Percentiles rank a stretch among this genome's conserved stretches.
Conservation (phyloP, 2,888 invertebrate species). For the Melieria omissa region DNA sequence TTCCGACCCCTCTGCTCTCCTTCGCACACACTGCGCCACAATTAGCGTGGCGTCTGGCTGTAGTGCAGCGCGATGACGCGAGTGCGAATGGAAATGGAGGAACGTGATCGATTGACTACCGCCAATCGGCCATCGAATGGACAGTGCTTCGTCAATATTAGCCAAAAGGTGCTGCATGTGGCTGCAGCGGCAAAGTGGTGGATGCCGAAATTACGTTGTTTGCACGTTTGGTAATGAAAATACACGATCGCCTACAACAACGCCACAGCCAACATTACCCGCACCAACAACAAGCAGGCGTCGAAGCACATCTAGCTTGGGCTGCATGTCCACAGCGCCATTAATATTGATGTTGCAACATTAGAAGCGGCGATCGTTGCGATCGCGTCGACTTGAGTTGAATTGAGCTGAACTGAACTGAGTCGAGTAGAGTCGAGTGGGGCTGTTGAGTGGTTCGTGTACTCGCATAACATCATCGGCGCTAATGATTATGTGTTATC, state of each 20-base stretch:
- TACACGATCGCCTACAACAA: constrained; percentile 6
- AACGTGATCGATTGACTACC: constrained; percentile 64
- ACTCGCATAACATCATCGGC: constrained; percentile 37
- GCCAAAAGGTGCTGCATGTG: background rate
- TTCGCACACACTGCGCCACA: background rate
- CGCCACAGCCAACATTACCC: constrained; percentile 5
- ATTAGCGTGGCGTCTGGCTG: constrained; percentile 24
- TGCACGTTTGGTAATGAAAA: constrained; percentile 58
- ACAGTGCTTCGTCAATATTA: background rate
- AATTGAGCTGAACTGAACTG: background rate
- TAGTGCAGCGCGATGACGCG: background rate
- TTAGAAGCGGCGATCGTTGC: background rate
- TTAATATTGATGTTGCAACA: constrained; percentile 15
- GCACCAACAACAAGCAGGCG: constrained; percentile 7
- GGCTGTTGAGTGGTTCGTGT: background rate
- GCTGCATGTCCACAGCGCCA: constrained; percentile 5
- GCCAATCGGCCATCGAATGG: constrained; percentile 30
- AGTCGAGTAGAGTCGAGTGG: background rate
- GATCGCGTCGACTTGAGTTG: background rate
- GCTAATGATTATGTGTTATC: constrained; percentile 62
- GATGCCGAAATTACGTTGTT: constrained; percentile 57
- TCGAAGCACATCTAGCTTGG: background rate
- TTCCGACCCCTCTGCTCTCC: background rate
- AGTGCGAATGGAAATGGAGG: constrained; percentile 25
- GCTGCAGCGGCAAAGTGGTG: constrained; percentile 26